Evolutionary conservation across 2,888 invertebrate species (phyloP), one percentile per base, ranked within the genome.

Genomic region (Cheilosia scutellata): DNA sequence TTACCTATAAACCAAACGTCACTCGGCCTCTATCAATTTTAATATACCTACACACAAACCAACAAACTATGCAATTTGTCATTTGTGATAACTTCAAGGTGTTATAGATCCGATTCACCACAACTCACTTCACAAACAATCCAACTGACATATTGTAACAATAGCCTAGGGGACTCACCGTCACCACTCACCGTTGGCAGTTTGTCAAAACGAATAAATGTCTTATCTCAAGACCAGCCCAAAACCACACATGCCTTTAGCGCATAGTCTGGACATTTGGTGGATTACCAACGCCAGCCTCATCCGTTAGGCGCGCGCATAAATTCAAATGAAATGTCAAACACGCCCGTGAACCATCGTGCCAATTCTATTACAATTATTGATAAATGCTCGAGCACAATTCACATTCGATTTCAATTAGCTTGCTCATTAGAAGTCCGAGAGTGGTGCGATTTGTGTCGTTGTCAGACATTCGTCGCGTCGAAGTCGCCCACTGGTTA

Each of bases 371-470:
- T 27, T 65, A 51, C 51, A 51, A 71, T 72, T 62, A 71, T 72
- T 62, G 25, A 62, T 42, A 74, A 65, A 44, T 16, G 47, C 65
- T 57, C 75, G 49, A 37, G 27, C 31, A 29, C 55, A 33, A 57
- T 65, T 47, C 65, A 57, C 75, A 65, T 75, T 65, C 75, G 65
- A 57, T 57, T 75, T 75, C 55, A 37, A 75, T 47, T 49, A 49
- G 27, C 1, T 57, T 11, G 16, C 40, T 66, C 49, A 57, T 49
- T 65, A 63, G 33, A 63, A 63, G 42, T 63, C 53, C 20, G 42
- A 53, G 40, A 13, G 31, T 44, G 13, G 63, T 55, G 63, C 63
- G 25, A 63, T 55, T 42, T 53, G 63, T 42, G 40, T 53, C 31
- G 74, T 44, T 29, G 29, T 42, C 25, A 44, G 49, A 47, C 37